Evolutionary conservation across 2,888 invertebrate species (phyloP), one percentile per base, ranked within the genome.

Genomic region (Pterostichus madidus): DNA sequence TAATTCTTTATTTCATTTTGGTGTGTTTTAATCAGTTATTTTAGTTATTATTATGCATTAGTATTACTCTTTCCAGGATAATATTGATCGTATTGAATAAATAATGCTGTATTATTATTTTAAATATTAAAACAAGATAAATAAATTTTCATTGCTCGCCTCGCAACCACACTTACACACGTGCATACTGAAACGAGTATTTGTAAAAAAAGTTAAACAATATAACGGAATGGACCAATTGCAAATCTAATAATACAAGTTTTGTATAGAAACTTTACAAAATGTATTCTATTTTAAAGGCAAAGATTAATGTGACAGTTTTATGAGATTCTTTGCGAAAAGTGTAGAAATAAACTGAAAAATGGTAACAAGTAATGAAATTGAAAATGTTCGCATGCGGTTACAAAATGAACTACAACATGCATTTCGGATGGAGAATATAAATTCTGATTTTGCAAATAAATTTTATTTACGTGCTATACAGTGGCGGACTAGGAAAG

Each of bases 331-430:
- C 61, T 11, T 15, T 61, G 44, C 46, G 44, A 44, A 46, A 49
- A 39, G 39, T 52, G 11, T 31, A 49, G 13, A 31, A 79, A 39
- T 15, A 64, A 56, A 79, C 61, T 79, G 78, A 79, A 79, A 79
- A 64, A 78, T 78, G 35, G 44, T n/a, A 32, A 49, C 46, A 49
- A 46, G 49, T 79, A 79, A 61, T 79, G 13, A 80, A 68, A 80
- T 80, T 80, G 80, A 24, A 53, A 53, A 53, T 52, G 75, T 52
- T 52, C 52, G 32, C 75, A 44, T 56, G 35, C 10, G 68, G 68
- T 10, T 44, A 15, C 44, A 44, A 71, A 71, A 71, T 71, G 68
- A 44, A 71, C 68, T 71, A 71, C 44, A 71, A 17, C 44, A 13
- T 32, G 35, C 44, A 10, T 44, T 71, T 71, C 13, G 44, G 44